Evolutionary conservation across 2,888 invertebrate genomes (phyloP).

Genomic region (Heliconius aoede): DNA sequence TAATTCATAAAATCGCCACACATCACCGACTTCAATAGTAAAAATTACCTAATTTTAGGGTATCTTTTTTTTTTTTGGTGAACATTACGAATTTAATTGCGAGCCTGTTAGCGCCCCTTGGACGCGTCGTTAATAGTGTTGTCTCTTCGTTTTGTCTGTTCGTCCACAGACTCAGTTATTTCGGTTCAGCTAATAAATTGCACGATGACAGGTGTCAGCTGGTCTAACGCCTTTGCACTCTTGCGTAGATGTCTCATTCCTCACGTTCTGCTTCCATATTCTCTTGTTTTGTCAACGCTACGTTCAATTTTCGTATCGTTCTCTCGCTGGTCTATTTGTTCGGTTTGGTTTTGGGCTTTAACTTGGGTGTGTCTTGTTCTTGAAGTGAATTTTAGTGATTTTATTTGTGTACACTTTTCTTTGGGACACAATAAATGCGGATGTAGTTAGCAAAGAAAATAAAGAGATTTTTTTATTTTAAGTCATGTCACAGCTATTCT

Average conservation of each 20-base stretch:
- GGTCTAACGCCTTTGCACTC: conserved; percentile 83
- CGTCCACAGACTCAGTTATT: conserved; percentile 82
- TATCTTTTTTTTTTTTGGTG: conserved; percentile 33
- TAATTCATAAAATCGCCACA: no score
- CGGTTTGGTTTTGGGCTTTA: conserved; percentile 65
- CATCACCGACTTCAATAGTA: neutral
- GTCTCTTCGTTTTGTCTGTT: conserved; percentile 80
- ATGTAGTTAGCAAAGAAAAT: neutral
- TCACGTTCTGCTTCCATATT: conserved; percentile 81
- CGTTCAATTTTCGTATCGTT: conserved; percentile 81
- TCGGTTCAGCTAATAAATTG: conserved; percentile 83
- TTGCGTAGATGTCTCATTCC: conserved; percentile 84
- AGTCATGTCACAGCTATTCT: neutral
- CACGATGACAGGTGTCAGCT: conserved; percentile 84
- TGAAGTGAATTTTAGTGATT: conserved; percentile 2
- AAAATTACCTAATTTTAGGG: neutral
- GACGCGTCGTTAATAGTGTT: conserved; percentile 80
- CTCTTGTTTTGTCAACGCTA: conserved; percentile 83
- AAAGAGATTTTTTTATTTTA: neutral
- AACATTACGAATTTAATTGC: conserved; percentile 70
- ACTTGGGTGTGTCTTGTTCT: conserved; percentile 5
- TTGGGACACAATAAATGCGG: neutral
- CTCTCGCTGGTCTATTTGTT: conserved; percentile 74
- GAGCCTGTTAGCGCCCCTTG: conserved; percentile 69
- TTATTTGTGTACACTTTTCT: conserved; percentile 1